Evolutionary conservation across 2,888 invertebrate genomes (phyloP).

Genomic region (Pegoplata infirma): DNA sequence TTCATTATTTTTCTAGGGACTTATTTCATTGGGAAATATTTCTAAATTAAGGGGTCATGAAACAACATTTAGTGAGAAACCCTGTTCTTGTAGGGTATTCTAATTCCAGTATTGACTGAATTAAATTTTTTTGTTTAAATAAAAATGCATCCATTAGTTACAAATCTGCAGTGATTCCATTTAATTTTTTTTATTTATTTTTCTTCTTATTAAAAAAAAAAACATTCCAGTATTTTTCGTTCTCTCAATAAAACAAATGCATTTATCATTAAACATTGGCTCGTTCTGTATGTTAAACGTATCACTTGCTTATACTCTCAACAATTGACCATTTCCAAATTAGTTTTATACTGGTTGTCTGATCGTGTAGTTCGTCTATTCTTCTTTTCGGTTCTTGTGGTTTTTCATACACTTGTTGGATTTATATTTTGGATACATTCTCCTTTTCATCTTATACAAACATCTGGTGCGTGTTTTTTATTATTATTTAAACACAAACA

Average conservation of each 20-base stretch:
- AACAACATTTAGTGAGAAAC: too few relatives aligned
- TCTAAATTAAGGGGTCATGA: too few relatives aligned
- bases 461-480: constrained; percentile 51
- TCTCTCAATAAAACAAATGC: constrained; percentile 25
- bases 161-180: constrained; percentile 28
- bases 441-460: constrained; percentile 6
- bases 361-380: constrained; percentile 39
- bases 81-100: too few relatives aligned
- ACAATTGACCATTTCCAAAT: constrained; percentile 53
- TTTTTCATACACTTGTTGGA: neutral
- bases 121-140: too few relatives aligned
- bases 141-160: constrained; percentile 19
- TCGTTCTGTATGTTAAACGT: too few relatives aligned
- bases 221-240: neutral
- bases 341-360: constrained; percentile 47
- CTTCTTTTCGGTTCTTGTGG: constrained; percentile 6
- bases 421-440: constrained; percentile 31
- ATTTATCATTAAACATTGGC: neutral
- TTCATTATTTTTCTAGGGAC: too few relatives aligned
- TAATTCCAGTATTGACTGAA: too few relatives aligned
- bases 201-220: neutral
- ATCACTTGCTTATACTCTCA: constrained; percentile 36
- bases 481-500: constrained; percentile 47
- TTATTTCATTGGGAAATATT: too few relatives aligned
- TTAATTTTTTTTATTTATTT: constrained; percentile 9